Base-by-base conservation (phyloP, 2,797 vertebrate species). In the Glyptemys insculpta region DNA sequence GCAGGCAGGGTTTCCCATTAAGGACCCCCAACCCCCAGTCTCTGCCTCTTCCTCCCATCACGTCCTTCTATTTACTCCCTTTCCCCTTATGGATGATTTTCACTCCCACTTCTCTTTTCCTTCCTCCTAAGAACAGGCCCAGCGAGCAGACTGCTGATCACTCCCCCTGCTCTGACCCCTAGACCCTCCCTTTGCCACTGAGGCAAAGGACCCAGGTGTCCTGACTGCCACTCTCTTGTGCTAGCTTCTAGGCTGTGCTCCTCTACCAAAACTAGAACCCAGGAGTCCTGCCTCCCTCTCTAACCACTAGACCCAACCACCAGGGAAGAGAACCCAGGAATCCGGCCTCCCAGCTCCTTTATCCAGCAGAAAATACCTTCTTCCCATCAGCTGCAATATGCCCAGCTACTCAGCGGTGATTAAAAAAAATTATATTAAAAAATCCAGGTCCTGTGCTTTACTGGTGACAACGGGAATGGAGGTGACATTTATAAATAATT, bases 401-500 rank as follows among this genome's bases (percentile, higher is more conserved):
- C 54, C 56, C 49, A 27, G 62, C 37, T 27, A 37, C n/a, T 49
- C 25, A 31, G 49, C 10, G 54, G 47, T 68, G 83, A 82, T 86
- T 54, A 50, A 79, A 89, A 85, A 49, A 34, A 86, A 54, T 49
- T 62, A 89, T 54, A 89, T 89, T 59, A 56, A 68, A n/a, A 79
- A 82, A 85, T 81, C 82, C 68, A 76, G 44, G 59, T 85, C 76
- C 68, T 56, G 56, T 52, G 87, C 79, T 65, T 79, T 19, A 37
- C n/a, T 49, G 44, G 41, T 81, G 91, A 89, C 52, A 78, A 79
- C 41, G 34, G 68, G 56, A 92, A 57, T 82, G 87, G 83, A 37
- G 79, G 65, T 89, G 87, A 79, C 91, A 92, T 92, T 92, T 92
- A 89, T 92, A 89, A 92, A 92, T 92, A 86, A 87, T 92, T 68